Evolutionary conservation across 2,113 vertebrate species (phyloP), one percentile per base, ranked within the genome.

Genomic region (Microcebus tavaratra): DNA sequence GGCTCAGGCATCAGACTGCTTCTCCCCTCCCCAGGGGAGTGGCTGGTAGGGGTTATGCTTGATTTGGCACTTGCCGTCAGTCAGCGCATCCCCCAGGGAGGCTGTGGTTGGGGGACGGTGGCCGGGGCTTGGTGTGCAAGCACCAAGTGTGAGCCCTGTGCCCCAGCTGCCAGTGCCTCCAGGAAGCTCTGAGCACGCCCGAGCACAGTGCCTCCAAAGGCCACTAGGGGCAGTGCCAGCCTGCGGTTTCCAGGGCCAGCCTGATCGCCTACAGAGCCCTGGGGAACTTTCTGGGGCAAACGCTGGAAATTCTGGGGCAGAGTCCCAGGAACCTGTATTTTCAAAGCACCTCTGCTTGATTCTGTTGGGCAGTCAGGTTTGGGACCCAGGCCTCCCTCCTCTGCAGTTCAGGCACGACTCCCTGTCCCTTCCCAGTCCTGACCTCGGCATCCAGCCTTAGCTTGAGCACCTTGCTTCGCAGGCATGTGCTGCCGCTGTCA

Each of bases 161-260:
- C 4, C 5, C 39, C 23, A 67, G 34, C 18, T 18, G 27, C 15
- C 39, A 4, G 18, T 9, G 36, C 17, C 15, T 17, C 17, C 11
- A 1, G 42, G 39, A 61, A 48, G 48, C 78, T 20, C 63, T 5
- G 39, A 21, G 21, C 48, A 5, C 8, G 34, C 45, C 36, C 17
- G 34, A 15, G 78, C 11, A 27, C 92, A 42, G 73, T 6, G 1
- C n/a, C 70, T 14, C 36, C 7, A 0, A 21, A 4, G 84, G n/a
- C 88, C 97, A 55, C 90, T 18, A 59, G 96, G 82, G 96, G 95
- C 90, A 8, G 20, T 27, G 25, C 70, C 75, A 57, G 94, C 79
- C 68, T 79, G 68, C 0, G 4, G 31, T 86, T 97, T 27, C 59
- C 91, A 1, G 25, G 45, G 88, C 63, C 31, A 11, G 34, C 63